Evolutionary conservation across 2,113 vertebrate species (phyloP).

Genomic region (Anoura caudifer): DNA sequence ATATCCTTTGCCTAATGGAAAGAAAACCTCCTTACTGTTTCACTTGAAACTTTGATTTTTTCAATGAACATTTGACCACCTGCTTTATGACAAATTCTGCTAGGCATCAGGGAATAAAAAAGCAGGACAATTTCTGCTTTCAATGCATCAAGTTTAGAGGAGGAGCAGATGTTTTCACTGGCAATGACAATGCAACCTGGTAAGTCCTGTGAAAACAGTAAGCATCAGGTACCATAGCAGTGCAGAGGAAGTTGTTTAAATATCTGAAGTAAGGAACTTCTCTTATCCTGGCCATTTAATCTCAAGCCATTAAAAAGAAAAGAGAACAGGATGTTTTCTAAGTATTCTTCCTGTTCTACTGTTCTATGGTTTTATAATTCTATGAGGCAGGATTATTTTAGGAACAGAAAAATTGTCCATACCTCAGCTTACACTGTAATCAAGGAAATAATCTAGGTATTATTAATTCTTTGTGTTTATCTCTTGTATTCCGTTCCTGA

Average conservation of each 20-base stretch:
- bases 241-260: slow-evolving; percentile 15
- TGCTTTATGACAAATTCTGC: slow-evolving; percentile 32
- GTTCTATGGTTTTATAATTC: not conserved
- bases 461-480: not conserved
- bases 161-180: slow-evolving; percentile 41
- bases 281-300: not conserved
- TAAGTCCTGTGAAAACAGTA: slow-evolving; percentile 43
- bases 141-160: slow-evolving; percentile 38
- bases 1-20: not conserved
- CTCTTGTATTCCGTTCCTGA: not conserved
- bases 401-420: not conserved
- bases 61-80: slow-evolving; percentile 32
- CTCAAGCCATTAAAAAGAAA: not conserved
- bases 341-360: not conserved
- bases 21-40: not conserved
- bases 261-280: slow-evolving; percentile 6
- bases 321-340: not conserved
- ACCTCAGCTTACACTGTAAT: not conserved
- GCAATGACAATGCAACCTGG: slow-evolving; percentile 18
- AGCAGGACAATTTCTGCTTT: slow-evolving; percentile 30
- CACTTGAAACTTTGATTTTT: slow-evolving; percentile 44
- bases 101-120: slow-evolving; percentile 3
- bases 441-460: not conserved
- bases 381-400: not conserved
- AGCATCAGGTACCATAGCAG: not conserved